Percentiles rank a stretch among this genome's conserved stretches.
These are phyloP conservation scores for Actinostola sp. DNA, from an alignment of 92 coral and sea anemone species.

Conservation along the genomic window DNA sequence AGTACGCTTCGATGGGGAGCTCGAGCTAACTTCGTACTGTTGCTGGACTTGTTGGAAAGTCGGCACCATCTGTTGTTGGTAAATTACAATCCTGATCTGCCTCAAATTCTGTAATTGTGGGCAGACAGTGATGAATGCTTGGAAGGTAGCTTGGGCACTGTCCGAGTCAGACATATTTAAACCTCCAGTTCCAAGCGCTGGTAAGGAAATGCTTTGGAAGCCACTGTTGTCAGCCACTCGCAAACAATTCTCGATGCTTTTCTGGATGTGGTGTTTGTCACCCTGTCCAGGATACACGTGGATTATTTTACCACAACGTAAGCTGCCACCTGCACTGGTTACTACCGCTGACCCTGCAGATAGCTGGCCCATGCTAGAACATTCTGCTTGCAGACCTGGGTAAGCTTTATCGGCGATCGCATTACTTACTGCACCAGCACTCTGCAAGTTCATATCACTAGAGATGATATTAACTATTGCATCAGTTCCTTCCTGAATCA, in stretches of 20 bases:
- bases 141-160: conserved; percentile 57
- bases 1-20: too few species aligned
- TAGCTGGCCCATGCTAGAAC: conserved; percentile 48
- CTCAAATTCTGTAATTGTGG: conserved; percentile 25
- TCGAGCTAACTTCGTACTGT: conserved; percentile 24
- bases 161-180: conserved; percentile 32
- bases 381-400: conserved; percentile 50
- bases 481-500: conserved; percentile 41
- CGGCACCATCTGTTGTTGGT: conserved; percentile 41
- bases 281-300: conserved; percentile 45
- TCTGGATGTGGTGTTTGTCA: conserved; percentile 27
- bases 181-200: conserved; percentile 74
- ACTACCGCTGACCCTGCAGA: conserved; percentile 56
- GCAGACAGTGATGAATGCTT: conserved; percentile 43
- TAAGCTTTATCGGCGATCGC: conserved; percentile 43
- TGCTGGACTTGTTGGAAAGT: conserved; percentile 59
- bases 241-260: conserved; percentile 51
- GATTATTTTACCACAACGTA: conserved; percentile 25
- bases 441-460: conserved; percentile 55
- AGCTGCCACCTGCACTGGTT: conserved; percentile 58
- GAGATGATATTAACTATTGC: conserved; percentile 74
- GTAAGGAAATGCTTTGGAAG: conserved; percentile 49
- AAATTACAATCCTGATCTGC: conserved; percentile 60
- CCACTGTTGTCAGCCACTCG: conserved; percentile 50
- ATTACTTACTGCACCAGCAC: conserved; percentile 67